phyloP scores from a whole-genome alignment of 2,888 invertebrate species.

The Thera britannica region DNA sequence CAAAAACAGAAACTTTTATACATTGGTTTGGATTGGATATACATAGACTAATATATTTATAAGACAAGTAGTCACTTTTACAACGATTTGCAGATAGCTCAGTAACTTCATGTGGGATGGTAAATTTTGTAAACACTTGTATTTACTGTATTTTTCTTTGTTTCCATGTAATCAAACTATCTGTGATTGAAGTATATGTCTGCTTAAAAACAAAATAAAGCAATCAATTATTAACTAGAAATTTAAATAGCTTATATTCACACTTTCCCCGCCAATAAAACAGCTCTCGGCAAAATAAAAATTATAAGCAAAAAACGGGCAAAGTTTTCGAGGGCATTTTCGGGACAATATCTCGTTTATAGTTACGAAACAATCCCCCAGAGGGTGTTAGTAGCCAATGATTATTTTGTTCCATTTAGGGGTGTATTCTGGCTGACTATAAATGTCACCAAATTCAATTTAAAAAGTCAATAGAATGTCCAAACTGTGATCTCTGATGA shows the following conservation, averaged over 20 bases:
- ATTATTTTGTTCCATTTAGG: conserved; percentile 71
- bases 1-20: no score
- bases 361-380: conserved; percentile 72
- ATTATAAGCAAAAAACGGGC: conserved; percentile 67
- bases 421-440: conserved; percentile 51
- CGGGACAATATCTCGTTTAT: conserved; percentile 72
- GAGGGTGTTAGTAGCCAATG: conserved; percentile 79
- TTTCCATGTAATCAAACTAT: no score
- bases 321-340: conserved; percentile 60
- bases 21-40: no score
- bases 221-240: not conserved
- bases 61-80: no score
- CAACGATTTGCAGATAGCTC: no score
- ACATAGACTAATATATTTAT: no score
- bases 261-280: conserved; percentile 30
- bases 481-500: no score
- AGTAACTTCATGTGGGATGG: no score
- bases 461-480: not conserved
- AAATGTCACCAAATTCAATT: conserved; percentile 4
- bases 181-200: no score
- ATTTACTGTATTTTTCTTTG: no score
- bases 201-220: not conserved
- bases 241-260: conserved; percentile 5
- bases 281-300: conserved; percentile 36
- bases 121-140: no score